These are phyloP conservation scores for Heliconius congener DNA, from an alignment of 1,140 invertebrate genomes.

Conservation along the genomic window DNA sequence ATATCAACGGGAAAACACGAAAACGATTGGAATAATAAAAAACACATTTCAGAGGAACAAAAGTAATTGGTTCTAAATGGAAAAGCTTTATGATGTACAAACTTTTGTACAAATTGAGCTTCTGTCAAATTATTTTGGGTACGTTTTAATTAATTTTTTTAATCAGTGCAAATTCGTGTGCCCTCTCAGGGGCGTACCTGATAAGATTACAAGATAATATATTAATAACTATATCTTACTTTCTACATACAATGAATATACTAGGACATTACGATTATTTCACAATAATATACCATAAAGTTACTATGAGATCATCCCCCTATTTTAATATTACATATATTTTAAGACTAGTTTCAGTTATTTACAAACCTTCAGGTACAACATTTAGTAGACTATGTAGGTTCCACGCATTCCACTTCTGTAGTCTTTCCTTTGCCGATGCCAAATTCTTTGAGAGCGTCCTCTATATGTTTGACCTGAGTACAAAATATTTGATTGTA, in stretches of 20 bases:
- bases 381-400: constrained; percentile 51
- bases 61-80: constrained; percentile 30
- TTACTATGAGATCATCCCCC: constrained; percentile 5
- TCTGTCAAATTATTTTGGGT: constrained; percentile 10
- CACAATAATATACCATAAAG: neutral
- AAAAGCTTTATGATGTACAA: constrained; percentile 30
- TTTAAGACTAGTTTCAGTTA: neutral
- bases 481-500: constrained; percentile 30
- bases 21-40: constrained; percentile 33
- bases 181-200: neutral
- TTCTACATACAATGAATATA: no score
- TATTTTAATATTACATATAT: neutral
- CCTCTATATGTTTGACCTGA: constrained; percentile 76
- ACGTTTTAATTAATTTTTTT: constrained; percentile 14
- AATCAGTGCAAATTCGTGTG: constrained; percentile 13
- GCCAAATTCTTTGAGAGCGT: constrained; percentile 65
- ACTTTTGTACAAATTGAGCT: constrained; percentile 25
- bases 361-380: constrained; percentile 9
- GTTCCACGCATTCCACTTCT: constrained; percentile 56
- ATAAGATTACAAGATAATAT: neutral
- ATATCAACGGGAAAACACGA: constrained; percentile 23
- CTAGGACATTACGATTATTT: neutral
- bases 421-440: constrained; percentile 64
- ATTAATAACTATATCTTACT: neutral
- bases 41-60: constrained; percentile 23